phyloP scores from a whole-genome alignment of 2,797 vertebrate species.

The Thaleichthys pacificus region DNA sequence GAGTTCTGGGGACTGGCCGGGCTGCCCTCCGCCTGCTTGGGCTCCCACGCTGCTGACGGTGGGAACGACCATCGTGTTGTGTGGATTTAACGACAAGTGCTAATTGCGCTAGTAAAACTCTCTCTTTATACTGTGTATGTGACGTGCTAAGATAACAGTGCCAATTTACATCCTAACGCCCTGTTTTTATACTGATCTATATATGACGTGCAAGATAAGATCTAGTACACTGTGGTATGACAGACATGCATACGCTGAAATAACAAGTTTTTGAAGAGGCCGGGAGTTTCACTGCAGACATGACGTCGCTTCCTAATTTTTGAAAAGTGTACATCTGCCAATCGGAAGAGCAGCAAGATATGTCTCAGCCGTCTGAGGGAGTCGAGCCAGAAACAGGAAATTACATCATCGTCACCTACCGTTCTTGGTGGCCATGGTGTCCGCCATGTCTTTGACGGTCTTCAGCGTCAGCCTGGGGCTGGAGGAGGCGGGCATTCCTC shows the following conservation, averaged over 20 bases:
- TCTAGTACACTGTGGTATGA: background rate
- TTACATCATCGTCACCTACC: constrained; percentile 55
- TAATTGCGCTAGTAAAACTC: no score
- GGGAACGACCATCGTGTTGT: constrained; percentile 26
- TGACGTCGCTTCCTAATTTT: background rate
- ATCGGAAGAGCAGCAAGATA: background rate
- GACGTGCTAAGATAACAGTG: no score
- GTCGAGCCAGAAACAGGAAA: no score
- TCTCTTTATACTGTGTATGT: no score
- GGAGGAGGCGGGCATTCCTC: constrained; percentile 79
- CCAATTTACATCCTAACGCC: background rate
- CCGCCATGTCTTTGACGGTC: constrained; percentile 82
- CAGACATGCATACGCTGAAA: background rate
- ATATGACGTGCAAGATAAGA: background rate
- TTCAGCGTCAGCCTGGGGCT: constrained; percentile 86
- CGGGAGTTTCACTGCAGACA: background rate
- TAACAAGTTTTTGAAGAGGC: background rate
- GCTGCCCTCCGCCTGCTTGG: constrained; percentile 71
- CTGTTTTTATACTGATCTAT: constrained; percentile 1
- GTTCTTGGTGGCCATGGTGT: constrained; percentile 70
- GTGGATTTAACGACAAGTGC: background rate
- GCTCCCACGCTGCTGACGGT: constrained; percentile 73
- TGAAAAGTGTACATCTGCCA: no score
- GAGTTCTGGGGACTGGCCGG: constrained; percentile 72
- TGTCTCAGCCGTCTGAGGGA: no score